Conservation (phyloP, 2,797 vertebrate species). For the Chaenodraco wilsoni region DNA sequence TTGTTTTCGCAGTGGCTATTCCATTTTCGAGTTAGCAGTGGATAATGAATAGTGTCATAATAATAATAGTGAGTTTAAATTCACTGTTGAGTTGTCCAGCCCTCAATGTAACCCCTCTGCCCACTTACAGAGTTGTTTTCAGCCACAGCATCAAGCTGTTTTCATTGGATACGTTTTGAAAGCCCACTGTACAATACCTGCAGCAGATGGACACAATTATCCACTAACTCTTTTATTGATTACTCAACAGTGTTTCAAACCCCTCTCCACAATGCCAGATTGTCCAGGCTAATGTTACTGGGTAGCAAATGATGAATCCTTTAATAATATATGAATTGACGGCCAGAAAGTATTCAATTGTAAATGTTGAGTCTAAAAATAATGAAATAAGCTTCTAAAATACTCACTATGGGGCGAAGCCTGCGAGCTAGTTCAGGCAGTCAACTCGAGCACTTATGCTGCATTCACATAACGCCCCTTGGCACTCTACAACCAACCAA, state of each 20-base stretch:
- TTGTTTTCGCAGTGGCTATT: not conserved
- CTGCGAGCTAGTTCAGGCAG: too few species aligned
- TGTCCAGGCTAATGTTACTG: not conserved
- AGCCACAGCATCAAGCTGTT: too few species aligned
- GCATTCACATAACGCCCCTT: too few species aligned
- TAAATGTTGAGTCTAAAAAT: not conserved
- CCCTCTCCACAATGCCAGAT: not conserved
- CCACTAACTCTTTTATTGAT: not conserved
- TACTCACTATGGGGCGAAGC: not conserved
- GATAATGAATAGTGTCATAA: not conserved
- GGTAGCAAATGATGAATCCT: not conserved
- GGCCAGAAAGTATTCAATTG: not conserved
- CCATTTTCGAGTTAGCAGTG: not conserved
- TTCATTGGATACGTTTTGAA: not conserved
- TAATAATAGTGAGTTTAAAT: not conserved
- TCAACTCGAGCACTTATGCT: too few species aligned
- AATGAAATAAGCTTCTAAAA: not conserved
- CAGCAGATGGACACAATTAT: too few species aligned
- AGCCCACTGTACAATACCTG: accelerated
- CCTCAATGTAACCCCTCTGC: not conserved
- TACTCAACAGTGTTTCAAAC: not conserved
- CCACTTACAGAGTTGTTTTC: not conserved
- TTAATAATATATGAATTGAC: not conserved
- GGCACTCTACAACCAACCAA: too few species aligned
- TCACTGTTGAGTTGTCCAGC: accelerated